A percentile compares a stretch with the other conserved stretches of the same genome.
Conservation (phyloP, 2,113 vertebrate genomes). For the Hypanus sabinus region DNA sequence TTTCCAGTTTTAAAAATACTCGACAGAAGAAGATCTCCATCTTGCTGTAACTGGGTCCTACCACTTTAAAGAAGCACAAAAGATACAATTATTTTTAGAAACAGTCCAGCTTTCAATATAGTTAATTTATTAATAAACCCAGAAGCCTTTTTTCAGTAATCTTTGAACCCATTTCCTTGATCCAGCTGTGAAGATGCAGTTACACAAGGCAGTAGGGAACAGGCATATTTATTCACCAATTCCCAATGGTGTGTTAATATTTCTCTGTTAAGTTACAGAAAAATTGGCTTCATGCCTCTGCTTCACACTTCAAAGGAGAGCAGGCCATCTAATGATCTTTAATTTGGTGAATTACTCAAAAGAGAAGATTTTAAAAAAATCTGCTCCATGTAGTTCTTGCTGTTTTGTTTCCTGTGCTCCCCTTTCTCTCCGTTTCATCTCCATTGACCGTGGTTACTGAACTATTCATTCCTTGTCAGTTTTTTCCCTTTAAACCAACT, state of each 20-base stretch:
- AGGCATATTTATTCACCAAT: neutral
- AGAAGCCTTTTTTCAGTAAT: neutral
- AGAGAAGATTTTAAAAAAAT: neutral
- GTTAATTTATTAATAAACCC: conserved; percentile 28
- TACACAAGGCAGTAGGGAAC: neutral
- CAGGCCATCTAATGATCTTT: neutral
- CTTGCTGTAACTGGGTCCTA: neutral
- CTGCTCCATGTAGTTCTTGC: neutral
- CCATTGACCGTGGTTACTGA: neutral
- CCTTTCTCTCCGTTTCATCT: neutral
- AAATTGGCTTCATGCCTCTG: neutral
- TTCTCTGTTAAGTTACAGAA: neutral
- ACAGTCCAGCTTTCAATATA: neutral
- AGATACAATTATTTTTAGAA: conserved; percentile 6
- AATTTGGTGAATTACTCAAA: neutral
- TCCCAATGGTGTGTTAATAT: neutral
- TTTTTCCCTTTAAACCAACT: neutral
- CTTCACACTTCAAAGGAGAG: neutral
- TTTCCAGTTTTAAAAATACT: neutral
- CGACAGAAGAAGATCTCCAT: neutral
- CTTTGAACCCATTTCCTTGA: neutral
- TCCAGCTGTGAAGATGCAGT: neutral
- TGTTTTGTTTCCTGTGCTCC: neutral
- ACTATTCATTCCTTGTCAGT: neutral
- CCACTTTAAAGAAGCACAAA: neutral